A percentile compares a stretch with the other conserved stretches of the same genome.
Evolutionary conservation across 2,113 vertebrate species (phyloP).

Genomic region (Gallinago jamesoni): DNA sequence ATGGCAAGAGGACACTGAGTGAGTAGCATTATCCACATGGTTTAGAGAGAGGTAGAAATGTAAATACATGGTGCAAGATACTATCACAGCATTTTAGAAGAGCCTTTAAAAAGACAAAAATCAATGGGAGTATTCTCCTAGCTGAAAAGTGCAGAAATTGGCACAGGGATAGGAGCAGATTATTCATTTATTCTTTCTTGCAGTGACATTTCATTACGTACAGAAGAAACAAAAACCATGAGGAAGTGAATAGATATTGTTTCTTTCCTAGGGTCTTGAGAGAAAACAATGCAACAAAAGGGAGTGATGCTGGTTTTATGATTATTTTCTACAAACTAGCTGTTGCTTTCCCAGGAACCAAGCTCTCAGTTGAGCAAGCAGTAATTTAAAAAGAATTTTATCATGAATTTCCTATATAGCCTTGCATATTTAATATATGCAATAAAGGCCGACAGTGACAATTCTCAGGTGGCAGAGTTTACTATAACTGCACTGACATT

Average conservation of each 20-base stretch:
- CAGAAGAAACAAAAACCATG: neutral
- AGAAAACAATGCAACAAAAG: constrained; percentile 40
- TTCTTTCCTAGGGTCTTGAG: constrained; percentile 19
- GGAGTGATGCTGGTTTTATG: constrained; percentile 28
- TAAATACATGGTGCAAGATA: neutral
- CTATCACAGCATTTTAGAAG: neutral
- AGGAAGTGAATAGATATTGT: constrained; percentile 36
- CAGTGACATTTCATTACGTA: constrained; percentile 15
- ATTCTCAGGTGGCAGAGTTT: neutral
- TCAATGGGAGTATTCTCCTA: neutral
- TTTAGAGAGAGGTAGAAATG: neutral
- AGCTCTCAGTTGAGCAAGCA: constrained; percentile 2
- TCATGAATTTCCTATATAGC: neutral
- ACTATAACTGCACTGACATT: neutral
- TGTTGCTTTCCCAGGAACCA: neutral
- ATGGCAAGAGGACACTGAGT: neutral
- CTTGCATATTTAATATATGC: neutral
- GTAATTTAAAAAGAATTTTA: neutral
- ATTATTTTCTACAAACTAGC: neutral
- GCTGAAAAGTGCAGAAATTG: constrained; percentile 11
- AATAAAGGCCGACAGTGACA: neutral
- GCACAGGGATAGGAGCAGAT: neutral
- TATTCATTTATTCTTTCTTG: constrained; percentile 29
- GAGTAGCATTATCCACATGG: neutral
- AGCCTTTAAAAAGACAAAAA: neutral